Base-by-base conservation (phyloP, 2,888 invertebrate genomes). In the Eupeodes luniger region DNA sequence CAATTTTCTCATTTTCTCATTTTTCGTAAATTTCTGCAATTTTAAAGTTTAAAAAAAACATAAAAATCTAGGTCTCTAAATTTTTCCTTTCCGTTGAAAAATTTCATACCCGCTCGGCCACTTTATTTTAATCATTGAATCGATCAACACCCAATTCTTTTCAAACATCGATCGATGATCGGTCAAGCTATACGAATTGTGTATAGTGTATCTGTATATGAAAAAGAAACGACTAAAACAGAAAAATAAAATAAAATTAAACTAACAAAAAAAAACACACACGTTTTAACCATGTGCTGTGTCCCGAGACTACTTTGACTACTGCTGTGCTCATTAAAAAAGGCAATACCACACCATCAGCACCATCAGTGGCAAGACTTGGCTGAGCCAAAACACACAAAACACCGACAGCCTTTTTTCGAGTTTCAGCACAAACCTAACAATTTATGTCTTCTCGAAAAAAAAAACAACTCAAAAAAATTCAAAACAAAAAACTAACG, bases 61-160 rank as follows among this genome's bases (percentile, higher is more conserved):
- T 5, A 19, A 40, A 44, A 53, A 81, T 76, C 12, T 61, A 11
- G 14, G 19, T 53, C 34, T 40, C 34, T 14, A 14, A 44, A 12
- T 27, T 61, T 61, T 16, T 49, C 34, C 7, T 4, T 55, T 27
- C 34, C 47, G 11, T 16, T 40, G 6, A 69, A 66, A 66, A 66
- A 66, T 47, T 16, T 19, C 19, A 49, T 61, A 78, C 77, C 51
- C 59, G 74, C 79, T 62, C 62, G 34, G 27, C 61, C 59, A 76
- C 61, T 85, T 77, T 67, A 81, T 72, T 85, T 81, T 55, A 85
- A 76, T 85, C 74, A 81, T 62, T 27, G 74, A 74, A 78, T 85
- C 81, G 74, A 85, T 85, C 85, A 85, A 85, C 85, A 85, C 85
- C 77, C 81, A 78, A 85, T 85, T 81, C 67, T 47, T 59, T n/a